A percentile compares a stretch with the other conserved stretches of the same genome.
Conservation (phyloP, 2,888 invertebrate genomes). For the Encarsia formosa region DNA sequence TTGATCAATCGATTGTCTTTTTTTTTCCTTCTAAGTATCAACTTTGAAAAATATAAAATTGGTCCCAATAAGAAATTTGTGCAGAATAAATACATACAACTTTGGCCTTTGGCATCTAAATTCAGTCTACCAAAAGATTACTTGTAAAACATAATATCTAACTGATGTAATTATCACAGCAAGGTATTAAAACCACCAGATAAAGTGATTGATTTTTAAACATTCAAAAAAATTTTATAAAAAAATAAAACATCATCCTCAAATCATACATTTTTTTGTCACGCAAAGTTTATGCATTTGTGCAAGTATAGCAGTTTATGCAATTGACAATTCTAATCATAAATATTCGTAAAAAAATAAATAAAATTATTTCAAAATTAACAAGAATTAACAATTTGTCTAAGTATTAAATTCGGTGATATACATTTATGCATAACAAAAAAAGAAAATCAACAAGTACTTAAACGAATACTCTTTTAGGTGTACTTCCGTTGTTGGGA, state of each 20-base stretch:
- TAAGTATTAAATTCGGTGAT: conserved; percentile 1
- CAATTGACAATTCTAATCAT: too few relatives aligned
- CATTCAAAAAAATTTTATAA: too few relatives aligned
- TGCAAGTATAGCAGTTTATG: too few relatives aligned
- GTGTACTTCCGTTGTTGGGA: conserved; percentile 31
- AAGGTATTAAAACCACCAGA: too few relatives aligned
- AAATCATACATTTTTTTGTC: too few relatives aligned
- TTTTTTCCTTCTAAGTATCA: conserved; percentile 9
- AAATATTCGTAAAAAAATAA: too few relatives aligned
- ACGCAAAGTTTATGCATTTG: too few relatives aligned
- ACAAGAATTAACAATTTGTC: conserved; percentile 13
- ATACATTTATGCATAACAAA: not conserved
- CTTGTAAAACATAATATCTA: conserved; percentile 19
- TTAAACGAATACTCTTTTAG: conserved; percentile 37
- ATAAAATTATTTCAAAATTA: conserved; percentile 11
- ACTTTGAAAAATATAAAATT: conserved; percentile 13
- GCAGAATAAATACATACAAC: conserved; percentile 14
- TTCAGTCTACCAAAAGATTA: conserved; percentile 19
- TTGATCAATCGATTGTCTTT: conserved; percentile 24
- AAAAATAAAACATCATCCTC: too few relatives aligned
- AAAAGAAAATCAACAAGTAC: conserved; percentile 13
- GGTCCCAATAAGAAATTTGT: conserved; percentile 23
- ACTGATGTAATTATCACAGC: conserved; percentile 27
- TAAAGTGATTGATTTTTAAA: too few relatives aligned
- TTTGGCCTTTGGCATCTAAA: conserved; percentile 20